Conservation (phyloP, 2,113 vertebrate genomes). For the Chamaetylas fuelleborni region DNA sequence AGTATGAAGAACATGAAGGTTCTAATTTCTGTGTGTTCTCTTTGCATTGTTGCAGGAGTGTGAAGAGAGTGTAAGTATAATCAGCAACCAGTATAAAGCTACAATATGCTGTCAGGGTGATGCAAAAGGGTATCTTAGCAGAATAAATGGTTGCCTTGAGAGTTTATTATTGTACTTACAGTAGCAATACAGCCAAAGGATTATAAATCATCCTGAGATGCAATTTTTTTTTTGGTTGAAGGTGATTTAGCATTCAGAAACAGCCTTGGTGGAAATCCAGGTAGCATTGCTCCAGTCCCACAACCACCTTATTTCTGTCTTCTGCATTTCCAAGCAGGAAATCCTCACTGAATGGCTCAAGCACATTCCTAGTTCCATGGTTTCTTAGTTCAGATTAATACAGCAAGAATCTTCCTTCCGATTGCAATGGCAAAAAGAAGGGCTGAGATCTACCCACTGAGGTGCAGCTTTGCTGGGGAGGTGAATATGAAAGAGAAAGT, state of each 20-base stretch:
- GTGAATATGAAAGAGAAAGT: background rate
- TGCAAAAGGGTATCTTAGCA: background rate
- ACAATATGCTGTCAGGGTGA: background rate
- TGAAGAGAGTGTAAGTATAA: background rate
- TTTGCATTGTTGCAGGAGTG: background rate
- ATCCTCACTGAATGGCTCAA: background rate
- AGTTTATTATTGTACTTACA: background rate
- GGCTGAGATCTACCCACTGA: background rate
- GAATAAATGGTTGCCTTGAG: background rate
- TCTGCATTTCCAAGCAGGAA: background rate
- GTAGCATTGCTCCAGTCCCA: background rate
- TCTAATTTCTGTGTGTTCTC: background rate
- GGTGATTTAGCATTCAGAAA: background rate
- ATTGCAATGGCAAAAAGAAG: background rate
- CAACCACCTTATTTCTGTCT: background rate
- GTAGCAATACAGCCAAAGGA: background rate
- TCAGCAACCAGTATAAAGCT: background rate
- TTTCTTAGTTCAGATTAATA: background rate
- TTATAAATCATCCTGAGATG: background rate
- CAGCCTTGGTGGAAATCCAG: background rate
- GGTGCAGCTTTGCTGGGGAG: background rate
- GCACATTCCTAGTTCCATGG: background rate
- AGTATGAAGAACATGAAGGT: background rate
- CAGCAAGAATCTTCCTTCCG: background rate
- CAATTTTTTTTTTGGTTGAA: background rate